These are phyloP conservation scores for Perodicticus potto DNA, from an alignment of 2,797 vertebrate species.

Conservation along the genomic window DNA sequence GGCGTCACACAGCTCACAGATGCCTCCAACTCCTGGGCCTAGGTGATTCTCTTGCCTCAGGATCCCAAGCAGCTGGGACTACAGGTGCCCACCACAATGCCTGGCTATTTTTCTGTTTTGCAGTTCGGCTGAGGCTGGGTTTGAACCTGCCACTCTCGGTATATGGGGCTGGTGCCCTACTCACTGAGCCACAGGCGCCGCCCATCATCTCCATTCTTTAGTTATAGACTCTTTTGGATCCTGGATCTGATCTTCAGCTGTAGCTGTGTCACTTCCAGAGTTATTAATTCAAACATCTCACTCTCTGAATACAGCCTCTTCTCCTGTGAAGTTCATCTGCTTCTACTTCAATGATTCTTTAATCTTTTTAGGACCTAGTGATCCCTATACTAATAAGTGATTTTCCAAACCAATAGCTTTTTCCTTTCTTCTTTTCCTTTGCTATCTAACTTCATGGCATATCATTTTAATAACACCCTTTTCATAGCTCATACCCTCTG, in stretches of 20 bases:
- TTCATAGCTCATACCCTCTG: not conserved
- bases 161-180: too few relatives aligned
- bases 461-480: not conserved
- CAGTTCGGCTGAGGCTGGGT: too few relatives aligned
- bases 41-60: too few relatives aligned
- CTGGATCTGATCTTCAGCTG: not conserved
- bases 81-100: too few relatives aligned
- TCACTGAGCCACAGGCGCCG: too few relatives aligned
- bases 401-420: conserved; percentile 29
- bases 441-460: not conserved
- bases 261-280: not conserved
- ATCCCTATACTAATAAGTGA: not conserved
- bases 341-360: not conserved
- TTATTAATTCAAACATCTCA: not conserved
- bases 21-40: too few relatives aligned
- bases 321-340: not conserved
- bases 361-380: not conserved
- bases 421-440: conserved; percentile 17
- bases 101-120: too few relatives aligned
- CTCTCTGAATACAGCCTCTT: not conserved
- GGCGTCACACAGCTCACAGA: too few relatives aligned
- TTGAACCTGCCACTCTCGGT: too few relatives aligned
- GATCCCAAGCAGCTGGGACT: too few relatives aligned
- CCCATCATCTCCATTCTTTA: not conserved
- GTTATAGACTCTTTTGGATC: not conserved